These are phyloP conservation scores for Chrysodeixis includens DNA, from an alignment of 2,888 invertebrate genomes.

Conservation along the genomic window DNA sequence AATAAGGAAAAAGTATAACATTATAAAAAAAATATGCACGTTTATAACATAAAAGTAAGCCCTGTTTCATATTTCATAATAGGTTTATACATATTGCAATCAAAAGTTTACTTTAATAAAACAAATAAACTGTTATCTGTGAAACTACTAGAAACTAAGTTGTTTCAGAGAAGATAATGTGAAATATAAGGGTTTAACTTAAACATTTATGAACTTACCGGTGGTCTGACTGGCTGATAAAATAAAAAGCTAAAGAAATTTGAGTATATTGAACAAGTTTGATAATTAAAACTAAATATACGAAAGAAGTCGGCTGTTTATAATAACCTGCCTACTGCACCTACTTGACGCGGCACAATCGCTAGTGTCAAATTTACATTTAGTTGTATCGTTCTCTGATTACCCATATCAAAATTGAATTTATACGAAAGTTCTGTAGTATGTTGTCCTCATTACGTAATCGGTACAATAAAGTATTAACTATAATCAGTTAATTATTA, in stretches of 20 bases:
- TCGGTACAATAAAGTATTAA: background rate
- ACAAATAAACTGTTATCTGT: background rate
- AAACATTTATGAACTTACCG: background rate
- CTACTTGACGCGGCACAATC: conserved; percentile 46
- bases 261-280: background rate
- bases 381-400: conserved; percentile 12
- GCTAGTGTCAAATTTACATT: conserved; percentile 24
- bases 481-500: background rate
- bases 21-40: no score
- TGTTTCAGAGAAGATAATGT: background rate
- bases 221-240: background rate
- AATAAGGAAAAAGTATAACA: no score
- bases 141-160: background rate
- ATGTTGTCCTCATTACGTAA: background rate
- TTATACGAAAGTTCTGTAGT: background rate
- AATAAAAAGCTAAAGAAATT: background rate
- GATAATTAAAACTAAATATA: background rate
- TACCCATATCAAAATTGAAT: background rate
- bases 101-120: background rate
- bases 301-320: background rate
- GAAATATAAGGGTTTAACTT: background rate
- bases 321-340: background rate
- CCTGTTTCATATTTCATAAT: no score
- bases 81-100: background rate
- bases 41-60: no score